Evolutionary conservation across 2,888 invertebrate genomes (phyloP), one percentile per base, ranked within the genome.

Genomic region (Machimus atricapillus): DNA sequence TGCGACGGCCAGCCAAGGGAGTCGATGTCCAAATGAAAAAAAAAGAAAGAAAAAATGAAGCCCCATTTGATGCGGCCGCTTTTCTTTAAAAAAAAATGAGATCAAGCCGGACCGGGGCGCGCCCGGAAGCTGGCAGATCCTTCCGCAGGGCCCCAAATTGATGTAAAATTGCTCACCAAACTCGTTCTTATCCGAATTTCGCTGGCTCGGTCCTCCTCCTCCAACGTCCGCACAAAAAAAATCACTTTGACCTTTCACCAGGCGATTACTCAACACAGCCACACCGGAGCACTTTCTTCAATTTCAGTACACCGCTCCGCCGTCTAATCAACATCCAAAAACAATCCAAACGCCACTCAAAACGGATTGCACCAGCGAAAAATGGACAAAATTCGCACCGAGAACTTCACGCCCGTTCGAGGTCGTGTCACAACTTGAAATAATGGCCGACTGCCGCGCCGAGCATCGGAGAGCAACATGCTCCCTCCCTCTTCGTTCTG

Each of bases 401-500:
- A 77, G n/a, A 87, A 46, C 58, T 85, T 82, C 79, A 88, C 88
- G 86, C 88, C 88, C 88, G 88, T 79, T 40, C 86, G 85, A 87
- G 31, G 78, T 85, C 87, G 86, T 88, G 87, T 86, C 87, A 88
- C 82, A 87, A 88, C 82, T 87, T 85, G 19, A 16, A 46, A 86
- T 87, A 88, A 88, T 88, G 88, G 88, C 87, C 82, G 88, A 86
- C 86, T 2, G 73, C n/a, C 31, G n/a, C n/a, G 82, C 82, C 58
- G 83, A 43, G 78, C 74, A 79, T 2, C 43, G 43, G 14, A 46
- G 43, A 46, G 16, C 8, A 23, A 19, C 9, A n/a, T 58, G 37
- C 27, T 34, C 46, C 6, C 31, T 37, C 8, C 52, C 40, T 9
- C 9, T 12, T 7, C 12, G 2, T 40, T 9, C 58, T 34, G 34